phyloP scores from a whole-genome alignment of 2,888 invertebrate species.

The Drosophila prolongata region DNA sequence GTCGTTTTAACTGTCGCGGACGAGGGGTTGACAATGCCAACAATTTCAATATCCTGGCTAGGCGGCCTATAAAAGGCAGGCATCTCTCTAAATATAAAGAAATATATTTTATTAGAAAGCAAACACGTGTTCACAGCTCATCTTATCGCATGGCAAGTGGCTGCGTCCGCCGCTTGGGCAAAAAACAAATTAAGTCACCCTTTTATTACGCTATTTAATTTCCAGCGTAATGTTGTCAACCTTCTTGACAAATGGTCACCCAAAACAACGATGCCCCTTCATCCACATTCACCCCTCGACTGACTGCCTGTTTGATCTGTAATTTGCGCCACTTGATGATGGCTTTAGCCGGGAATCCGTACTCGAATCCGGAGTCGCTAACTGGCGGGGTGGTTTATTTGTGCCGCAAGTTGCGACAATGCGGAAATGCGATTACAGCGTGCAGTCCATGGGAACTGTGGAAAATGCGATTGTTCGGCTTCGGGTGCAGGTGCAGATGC shows the following conservation, averaged over 20 bases:
- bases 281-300: constrained; percentile 30
- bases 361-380: constrained; percentile 46
- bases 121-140: constrained; percentile 84
- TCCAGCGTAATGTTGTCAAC: constrained; percentile 80
- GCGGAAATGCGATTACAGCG: constrained; percentile 65
- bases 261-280: constrained; percentile 19
- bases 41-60: constrained; percentile 57
- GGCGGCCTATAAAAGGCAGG: constrained; percentile 41
- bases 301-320: constrained; percentile 77
- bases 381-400: constrained; percentile 84
- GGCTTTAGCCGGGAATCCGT: constrained; percentile 21
- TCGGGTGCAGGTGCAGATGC: constrained; percentile 43
- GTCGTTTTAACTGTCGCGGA: constrained; percentile 53
- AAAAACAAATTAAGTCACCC: constrained; percentile 84
- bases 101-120: constrained; percentile 81
- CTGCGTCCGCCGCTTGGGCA: constrained; percentile 3
- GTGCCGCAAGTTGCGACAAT: constrained; percentile 63
- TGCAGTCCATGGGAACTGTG: constrained; percentile 42
- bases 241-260: constrained; percentile 70
- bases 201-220: constrained; percentile 83
- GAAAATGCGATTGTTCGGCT: constrained; percentile 58
- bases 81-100: constrained; percentile 19
- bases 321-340: constrained; percentile 81
- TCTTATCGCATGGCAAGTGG: constrained; percentile 51
- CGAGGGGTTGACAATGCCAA: constrained; percentile 56